A percentile compares a stretch with the other conserved stretches of the same genome.
These are phyloP conservation scores for Nezara viridula DNA, from an alignment of 2,888 invertebrate genomes.

Conservation along the genomic window DNA sequence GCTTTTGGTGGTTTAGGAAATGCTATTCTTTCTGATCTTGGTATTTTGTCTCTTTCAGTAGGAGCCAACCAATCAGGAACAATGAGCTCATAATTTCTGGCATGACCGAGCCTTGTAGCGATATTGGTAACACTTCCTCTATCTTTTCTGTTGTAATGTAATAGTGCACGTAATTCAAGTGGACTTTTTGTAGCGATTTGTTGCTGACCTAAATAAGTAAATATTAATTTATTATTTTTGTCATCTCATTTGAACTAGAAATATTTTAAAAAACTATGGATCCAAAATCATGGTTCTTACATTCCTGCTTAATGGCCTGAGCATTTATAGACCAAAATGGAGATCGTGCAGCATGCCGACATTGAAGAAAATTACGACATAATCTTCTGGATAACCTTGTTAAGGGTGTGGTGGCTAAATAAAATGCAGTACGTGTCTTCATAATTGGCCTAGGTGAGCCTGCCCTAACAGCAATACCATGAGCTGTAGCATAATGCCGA, in stretches of 20 bases:
- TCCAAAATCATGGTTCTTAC: conserved; percentile 72
- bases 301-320: conserved; percentile 88
- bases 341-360: conserved; percentile 89
- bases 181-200: conserved; percentile 74
- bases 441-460: conserved; percentile 92
- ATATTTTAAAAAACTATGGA: neutral
- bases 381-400: conserved; percentile 90
- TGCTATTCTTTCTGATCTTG: conserved; percentile 83
- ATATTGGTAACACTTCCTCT: conserved; percentile 80
- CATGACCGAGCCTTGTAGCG: conserved; percentile 79
- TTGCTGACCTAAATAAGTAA: conserved; percentile 68
- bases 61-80: conserved; percentile 81
- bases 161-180: conserved; percentile 73
- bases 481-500: conserved; percentile 93
- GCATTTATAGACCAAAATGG: conserved; percentile 83
- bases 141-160: conserved; percentile 73
- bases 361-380: conserved; percentile 85
- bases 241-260: neutral
- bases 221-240: neutral
- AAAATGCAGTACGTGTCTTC: conserved; percentile 98
- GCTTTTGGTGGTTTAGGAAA: conserved; percentile 94
- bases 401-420: conserved; percentile 90
- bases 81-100: conserved; percentile 70
- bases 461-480: conserved; percentile 81
- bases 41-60: conserved; percentile 82